Evolutionary conservation across 1,140 invertebrate genomes (phyloP).

Genomic region (Camponotus vicinus): DNA sequence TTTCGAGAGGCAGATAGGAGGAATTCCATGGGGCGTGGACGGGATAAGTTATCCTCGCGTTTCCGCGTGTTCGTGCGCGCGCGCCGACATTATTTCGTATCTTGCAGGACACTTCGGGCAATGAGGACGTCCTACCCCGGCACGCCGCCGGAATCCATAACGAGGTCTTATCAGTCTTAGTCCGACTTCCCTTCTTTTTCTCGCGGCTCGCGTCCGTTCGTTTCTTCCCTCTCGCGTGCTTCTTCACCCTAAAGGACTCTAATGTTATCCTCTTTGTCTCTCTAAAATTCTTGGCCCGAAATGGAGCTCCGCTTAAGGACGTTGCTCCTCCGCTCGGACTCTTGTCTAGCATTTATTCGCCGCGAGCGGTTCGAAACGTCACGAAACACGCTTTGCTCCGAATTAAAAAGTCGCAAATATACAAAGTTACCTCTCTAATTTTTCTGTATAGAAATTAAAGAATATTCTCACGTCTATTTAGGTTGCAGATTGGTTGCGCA

Average conservation of each 20-base stretch:
- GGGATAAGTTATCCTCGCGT: conserved; percentile 79
- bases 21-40: conserved; percentile 76
- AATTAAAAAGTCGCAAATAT: conserved; percentile 46
- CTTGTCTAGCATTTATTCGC: conserved; percentile 29
- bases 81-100: conserved; percentile 80
- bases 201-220: not conserved
- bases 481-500: not conserved
- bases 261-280: conserved; percentile 43
- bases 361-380: conserved; percentile 7
- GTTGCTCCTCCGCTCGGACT: conserved; percentile 9
- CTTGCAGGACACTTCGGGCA: conserved; percentile 80
- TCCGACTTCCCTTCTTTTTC: conserved; percentile 50
- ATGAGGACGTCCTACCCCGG: conserved; percentile 80
- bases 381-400: conserved; percentile 22
- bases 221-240: conserved; percentile 2
- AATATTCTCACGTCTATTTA: not conserved
- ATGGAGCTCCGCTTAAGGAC: conserved; percentile 6
- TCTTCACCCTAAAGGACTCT: conserved; percentile 40
- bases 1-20: conserved; percentile 67
- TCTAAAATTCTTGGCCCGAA: conserved; percentile 3
- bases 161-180: conserved; percentile 80
- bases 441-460: not conserved
- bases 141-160: conserved; percentile 79
- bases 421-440: not conserved
- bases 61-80: conserved; percentile 71